Evolutionary conservation across 1,140 invertebrate genomes (phyloP).

Genomic region (Archivesica marissinica): DNA sequence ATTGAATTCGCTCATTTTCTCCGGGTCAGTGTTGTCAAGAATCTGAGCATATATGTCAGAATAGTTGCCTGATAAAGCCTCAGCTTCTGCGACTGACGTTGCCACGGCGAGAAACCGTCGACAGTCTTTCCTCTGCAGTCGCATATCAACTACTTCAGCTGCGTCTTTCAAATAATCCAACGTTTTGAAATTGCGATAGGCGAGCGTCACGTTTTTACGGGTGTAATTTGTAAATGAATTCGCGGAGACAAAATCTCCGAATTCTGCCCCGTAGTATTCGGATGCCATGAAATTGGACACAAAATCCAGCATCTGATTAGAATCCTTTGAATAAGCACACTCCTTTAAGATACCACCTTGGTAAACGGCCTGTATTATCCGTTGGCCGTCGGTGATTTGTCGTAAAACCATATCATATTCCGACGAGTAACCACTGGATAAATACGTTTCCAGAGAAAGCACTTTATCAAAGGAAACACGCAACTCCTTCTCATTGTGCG

Average conservation of each 20-base stretch:
- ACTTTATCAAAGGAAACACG: slow-evolving; percentile 41
- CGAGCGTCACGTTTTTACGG: slow-evolving; percentile 16
- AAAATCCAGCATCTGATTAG: slow-evolving; percentile 60
- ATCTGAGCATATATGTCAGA: slow-evolving; percentile 53
- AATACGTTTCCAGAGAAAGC: slow-evolving; percentile 56
- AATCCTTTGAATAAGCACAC: slow-evolving; percentile 55
- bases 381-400: slow-evolving; percentile 58
- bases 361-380: slow-evolving; percentile 59
- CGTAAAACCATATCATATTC: slow-evolving; percentile 48
- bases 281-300: slow-evolving; percentile 37
- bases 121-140: slow-evolving; percentile 7
- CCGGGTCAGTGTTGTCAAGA: slow-evolving; percentile 12
- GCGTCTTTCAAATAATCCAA: slow-evolving; percentile 23
- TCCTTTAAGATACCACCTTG: slow-evolving; percentile 56
- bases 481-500: slow-evolving; percentile 56
- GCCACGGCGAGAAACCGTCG: slow-evolving; percentile 28
- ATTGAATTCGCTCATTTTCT: slow-evolving; percentile 16
- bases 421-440: not conserved
- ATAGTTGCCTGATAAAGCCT: slow-evolving; percentile 35
- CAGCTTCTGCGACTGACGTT: not conserved
- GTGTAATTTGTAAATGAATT: not conserved
- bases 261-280: not conserved
- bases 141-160: slow-evolving; percentile 24
- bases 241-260: slow-evolving; percentile 42
- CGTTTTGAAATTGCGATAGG: slow-evolving; percentile 16